These are phyloP conservation scores for Philaenus spumarius DNA, from an alignment of 1,140 invertebrate species.

Conservation along the genomic window DNA sequence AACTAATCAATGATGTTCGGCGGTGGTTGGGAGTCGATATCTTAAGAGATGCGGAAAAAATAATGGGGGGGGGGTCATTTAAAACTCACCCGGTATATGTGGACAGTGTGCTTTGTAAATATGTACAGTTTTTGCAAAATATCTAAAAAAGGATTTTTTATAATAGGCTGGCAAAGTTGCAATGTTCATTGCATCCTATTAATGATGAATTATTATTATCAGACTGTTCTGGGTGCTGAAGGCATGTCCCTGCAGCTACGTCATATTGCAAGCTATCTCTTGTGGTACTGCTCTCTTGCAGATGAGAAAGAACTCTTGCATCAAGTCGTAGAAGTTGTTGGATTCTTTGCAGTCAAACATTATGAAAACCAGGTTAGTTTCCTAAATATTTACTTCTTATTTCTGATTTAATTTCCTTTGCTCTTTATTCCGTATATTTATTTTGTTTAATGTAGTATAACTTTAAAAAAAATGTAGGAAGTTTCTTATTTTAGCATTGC, in stretches of 20 bases:
- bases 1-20: no score
- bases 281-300: constrained; percentile 61
- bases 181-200: background rate
- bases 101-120: background rate
- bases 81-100: no score
- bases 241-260: constrained; percentile 79
- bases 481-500: no score
- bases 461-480: no score
- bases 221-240: constrained; percentile 80
- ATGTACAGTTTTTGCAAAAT: background rate
- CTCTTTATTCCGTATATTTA: no score
- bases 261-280: constrained; percentile 76
- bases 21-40: no score
- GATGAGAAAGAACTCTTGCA: constrained; percentile 51
- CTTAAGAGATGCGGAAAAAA: no score
- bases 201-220: constrained; percentile 34
- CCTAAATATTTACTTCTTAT: no score
- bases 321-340: constrained; percentile 68
- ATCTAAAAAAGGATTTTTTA: background rate
- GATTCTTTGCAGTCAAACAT: constrained; percentile 74
- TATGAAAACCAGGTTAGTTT: constrained; percentile 69
- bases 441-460: no score
- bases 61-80: no score
- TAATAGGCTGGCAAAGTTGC: background rate
- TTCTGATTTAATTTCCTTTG: no score